Evolutionary conservation across 2,888 invertebrate species (phyloP), one percentile per base, ranked within the genome.

Genomic region (Rutpela maculata): DNA sequence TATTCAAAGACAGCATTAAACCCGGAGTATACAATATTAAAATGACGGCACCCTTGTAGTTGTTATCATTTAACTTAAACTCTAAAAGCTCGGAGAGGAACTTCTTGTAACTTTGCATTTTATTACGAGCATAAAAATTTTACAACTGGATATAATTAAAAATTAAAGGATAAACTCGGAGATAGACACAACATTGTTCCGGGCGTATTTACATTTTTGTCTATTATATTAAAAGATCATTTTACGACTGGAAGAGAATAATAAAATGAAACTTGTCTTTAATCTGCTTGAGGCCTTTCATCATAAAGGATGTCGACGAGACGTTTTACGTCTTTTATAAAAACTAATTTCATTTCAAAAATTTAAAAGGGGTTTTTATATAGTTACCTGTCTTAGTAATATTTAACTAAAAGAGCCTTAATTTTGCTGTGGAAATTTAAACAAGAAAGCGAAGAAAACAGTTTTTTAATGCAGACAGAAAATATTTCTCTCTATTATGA

Each of bases 1-100:
- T 65, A 43, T 65, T 65, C n/a, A 43, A 65, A 65, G 31, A n/a
- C 31, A 18, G 62, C 31, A 65, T 18, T 65, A 38, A 43, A 65
- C 43, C 17, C 12, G 43, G 43, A 43, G 38, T 43, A 19, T 60
- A 65, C 43, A 65, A 65, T 43, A 43, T n/a, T 31, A 31, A 31
- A 60, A 60, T 26, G 60, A 31, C 15, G 5, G 26, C 60, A 31
- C 31, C 31, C 60, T 31, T 60, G 26, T 60, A 60, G 26, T 62
- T 60, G 19, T 65, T 65, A 65, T 22, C 18, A 43, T 43, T 65
- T 43, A 18, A 38, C 65, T 63, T 63, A 50, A 35, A 35, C n/a
- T 63, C 9, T 35, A n/a, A n/a, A 60, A 15, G 26, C 60, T 22
- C 15, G 15, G 6, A 0, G 15, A n/a, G 60, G 60, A 31, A 43